Conservation (phyloP, 2,888 invertebrate genomes). For the Tiliacea aurago region DNA sequence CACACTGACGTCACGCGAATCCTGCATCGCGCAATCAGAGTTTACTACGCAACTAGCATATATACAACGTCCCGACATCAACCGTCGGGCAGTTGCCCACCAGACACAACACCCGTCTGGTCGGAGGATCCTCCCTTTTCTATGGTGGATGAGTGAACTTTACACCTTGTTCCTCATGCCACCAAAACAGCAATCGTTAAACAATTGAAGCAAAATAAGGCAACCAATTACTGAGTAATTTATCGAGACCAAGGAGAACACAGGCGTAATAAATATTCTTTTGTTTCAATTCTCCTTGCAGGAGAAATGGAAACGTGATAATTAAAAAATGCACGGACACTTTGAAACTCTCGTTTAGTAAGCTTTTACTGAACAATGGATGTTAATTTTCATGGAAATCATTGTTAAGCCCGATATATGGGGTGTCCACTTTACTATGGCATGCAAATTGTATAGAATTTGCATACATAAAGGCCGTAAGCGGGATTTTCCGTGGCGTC, state of each 20-base stretch:
- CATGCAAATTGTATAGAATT: constrained; percentile 59
- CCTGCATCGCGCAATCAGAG: too few species aligned
- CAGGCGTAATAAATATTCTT: neutral
- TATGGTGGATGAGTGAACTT: too few species aligned
- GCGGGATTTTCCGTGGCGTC: constrained; percentile 52
- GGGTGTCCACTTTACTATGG: constrained; percentile 53
- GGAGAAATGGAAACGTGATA: neutral
- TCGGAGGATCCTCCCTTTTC: too few species aligned
- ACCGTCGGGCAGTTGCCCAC: too few species aligned
- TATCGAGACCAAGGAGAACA: neutral
- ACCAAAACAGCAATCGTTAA: constrained; percentile 1
- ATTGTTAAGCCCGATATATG: constrained; percentile 50
- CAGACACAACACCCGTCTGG: too few species aligned
- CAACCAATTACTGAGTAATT: neutral
- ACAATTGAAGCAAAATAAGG: neutral
- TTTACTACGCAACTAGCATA: too few species aligned
- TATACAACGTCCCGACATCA: too few species aligned
- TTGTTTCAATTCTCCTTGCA: constrained; percentile 20
- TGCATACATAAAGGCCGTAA: constrained; percentile 58
- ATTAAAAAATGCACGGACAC: constrained; percentile 21
- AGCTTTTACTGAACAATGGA: constrained; percentile 45
- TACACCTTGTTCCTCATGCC: too few species aligned
- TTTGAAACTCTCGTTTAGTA: constrained; percentile 24
- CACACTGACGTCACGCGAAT: too few species aligned
- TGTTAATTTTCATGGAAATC: constrained; percentile 63